These are phyloP conservation scores for Drosophila parthenogenetica DNA, from an alignment of 2,888 invertebrate species.

Conservation along the genomic window DNA sequence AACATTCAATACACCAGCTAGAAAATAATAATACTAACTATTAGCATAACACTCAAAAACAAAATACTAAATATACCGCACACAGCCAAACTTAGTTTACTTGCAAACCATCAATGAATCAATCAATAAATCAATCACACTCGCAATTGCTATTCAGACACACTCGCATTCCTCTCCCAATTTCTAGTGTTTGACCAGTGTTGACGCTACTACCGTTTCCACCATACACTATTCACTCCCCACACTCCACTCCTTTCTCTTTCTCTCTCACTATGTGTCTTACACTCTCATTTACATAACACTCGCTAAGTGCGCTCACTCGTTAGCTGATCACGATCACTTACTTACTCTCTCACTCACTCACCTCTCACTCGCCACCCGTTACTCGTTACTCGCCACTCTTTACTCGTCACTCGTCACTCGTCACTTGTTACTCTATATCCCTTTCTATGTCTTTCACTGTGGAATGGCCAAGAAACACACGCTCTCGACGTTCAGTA, in stretches of 20 bases:
- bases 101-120: neutral
- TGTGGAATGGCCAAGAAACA: conserved; percentile 54
- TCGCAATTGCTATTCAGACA: conserved; percentile 13
- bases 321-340: conserved; percentile 59
- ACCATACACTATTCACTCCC: conserved; percentile 5
- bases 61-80: conserved; percentile 32
- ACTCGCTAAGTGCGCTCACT: conserved; percentile 58
- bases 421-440: conserved; percentile 25
- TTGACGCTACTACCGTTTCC: neutral
- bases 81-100: conserved; percentile 39
- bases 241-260: conserved; percentile 5
- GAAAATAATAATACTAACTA: conserved; percentile 28
- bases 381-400: conserved; percentile 24
- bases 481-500: conserved; percentile 43
- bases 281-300: conserved; percentile 36
- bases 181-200: neutral
- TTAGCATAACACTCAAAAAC: conserved; percentile 48
- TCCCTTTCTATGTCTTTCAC: conserved; percentile 30
- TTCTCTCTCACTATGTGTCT: conserved; percentile 5
- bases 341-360: conserved; percentile 37
- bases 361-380: conserved; percentile 25
- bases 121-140: conserved; percentile 14
- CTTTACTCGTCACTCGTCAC: conserved; percentile 35
- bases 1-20: conserved; percentile 46
- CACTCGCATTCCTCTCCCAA: conserved; percentile 8